Percentiles rank a stretch among this genome's conserved stretches.
These are phyloP conservation scores for Ligdia adustata DNA, from an alignment of 2,888 invertebrate species.

Conservation along the genomic window DNA sequence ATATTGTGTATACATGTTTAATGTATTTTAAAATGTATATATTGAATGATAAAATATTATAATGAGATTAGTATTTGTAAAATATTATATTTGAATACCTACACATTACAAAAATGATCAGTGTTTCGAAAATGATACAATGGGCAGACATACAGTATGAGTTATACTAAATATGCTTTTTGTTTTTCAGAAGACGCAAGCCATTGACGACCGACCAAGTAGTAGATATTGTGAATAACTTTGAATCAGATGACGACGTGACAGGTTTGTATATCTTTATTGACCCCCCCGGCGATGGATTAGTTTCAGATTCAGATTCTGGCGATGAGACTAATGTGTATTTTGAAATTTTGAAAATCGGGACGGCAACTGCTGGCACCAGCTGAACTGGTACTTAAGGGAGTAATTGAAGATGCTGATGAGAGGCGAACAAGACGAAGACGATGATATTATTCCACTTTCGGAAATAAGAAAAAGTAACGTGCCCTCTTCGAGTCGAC, in stretches of 20 bases:
- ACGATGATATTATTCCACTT: slow-evolving; percentile 1
- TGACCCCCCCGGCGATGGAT: slow-evolving; percentile 2
- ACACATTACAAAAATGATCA: neutral
- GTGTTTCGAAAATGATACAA: slow-evolving; percentile 6
- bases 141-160: too few relatives aligned
- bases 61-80: neutral
- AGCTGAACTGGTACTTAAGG: slow-evolving; percentile 8
- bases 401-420: neutral
- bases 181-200: slow-evolving; percentile 1
- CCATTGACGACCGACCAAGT: slow-evolving; percentile 4
- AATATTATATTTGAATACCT: slow-evolving; percentile 6
- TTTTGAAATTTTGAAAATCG: slow-evolving; percentile 6
- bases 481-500: too few relatives aligned
- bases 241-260: slow-evolving; percentile 1
- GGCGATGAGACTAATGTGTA: slow-evolving; percentile 8
- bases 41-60: too few relatives aligned
- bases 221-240: slow-evolving; percentile 3
- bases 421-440: slow-evolving; percentile 1
- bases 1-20: too few relatives aligned
- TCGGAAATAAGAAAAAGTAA: neutral
- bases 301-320: slow-evolving; percentile 2
- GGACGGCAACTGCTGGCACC: slow-evolving; percentile 8
- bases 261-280: slow-evolving; percentile 1
- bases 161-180: too few relatives aligned
- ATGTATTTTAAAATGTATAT: too few relatives aligned